phyloP scores from a whole-genome alignment of 92 coral and sea anemone species.

The Phenganax marumi region DNA sequence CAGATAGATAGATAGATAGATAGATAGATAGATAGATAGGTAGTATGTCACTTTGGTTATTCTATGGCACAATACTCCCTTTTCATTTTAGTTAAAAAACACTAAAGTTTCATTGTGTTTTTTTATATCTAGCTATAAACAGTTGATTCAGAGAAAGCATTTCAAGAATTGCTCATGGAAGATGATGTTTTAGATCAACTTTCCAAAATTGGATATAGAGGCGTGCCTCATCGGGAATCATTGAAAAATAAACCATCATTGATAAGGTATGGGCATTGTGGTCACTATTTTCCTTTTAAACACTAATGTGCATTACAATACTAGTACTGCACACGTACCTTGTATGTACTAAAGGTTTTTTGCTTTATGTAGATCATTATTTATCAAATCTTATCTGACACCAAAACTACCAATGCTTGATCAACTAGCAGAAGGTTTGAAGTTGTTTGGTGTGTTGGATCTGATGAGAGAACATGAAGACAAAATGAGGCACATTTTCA shows the following conservation, averaged over 20 bases:
- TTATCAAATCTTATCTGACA: constrained; percentile 44
- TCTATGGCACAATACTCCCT: constrained; percentile 3
- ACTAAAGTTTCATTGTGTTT: background rate
- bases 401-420: constrained; percentile 53
- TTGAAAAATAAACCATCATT: constrained; percentile 44
- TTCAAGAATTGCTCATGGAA: constrained; percentile 47
- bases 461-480: constrained; percentile 28
- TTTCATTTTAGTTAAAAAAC: constrained; percentile 7
- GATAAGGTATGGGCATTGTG: constrained; percentile 24
- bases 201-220: constrained; percentile 58
- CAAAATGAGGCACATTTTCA: constrained; percentile 46
- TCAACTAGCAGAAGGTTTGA: constrained; percentile 52
- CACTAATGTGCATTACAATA: background rate
- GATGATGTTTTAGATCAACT: constrained; percentile 45
- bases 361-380: constrained; percentile 37
- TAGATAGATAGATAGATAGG: too few species aligned
- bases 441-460: constrained; percentile 48
- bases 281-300: too few species aligned
- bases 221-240: constrained; percentile 58
- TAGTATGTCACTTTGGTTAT: background rate
- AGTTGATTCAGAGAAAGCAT: constrained; percentile 30
- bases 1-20: background rate
- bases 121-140: background rate
- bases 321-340: background rate
- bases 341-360: background rate